These are phyloP conservation scores for Proteles cristata DNA, from an alignment of 2,113 vertebrate species.

Conservation along the genomic window DNA sequence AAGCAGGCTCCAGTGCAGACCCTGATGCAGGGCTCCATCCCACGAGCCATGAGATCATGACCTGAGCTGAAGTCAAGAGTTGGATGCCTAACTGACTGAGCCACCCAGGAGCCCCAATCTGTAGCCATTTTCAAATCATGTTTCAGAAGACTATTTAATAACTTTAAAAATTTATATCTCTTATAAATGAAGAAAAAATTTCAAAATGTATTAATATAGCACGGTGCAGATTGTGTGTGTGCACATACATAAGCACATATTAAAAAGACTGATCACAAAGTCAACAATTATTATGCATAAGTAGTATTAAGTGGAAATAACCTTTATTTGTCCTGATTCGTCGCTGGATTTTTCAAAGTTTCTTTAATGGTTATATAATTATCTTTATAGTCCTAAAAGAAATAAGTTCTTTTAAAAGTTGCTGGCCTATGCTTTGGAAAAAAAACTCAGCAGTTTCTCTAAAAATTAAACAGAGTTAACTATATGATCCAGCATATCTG, in stretches of 20 bases:
- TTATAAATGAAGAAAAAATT: slow-evolving; percentile 6
- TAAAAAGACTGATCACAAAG: not conserved
- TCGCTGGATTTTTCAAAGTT: not conserved
- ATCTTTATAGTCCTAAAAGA: not conserved
- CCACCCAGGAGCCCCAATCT: no score
- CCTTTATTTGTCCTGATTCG: not conserved
- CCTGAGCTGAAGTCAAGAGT: no score
- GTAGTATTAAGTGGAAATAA: not conserved
- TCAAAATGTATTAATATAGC: not conserved
- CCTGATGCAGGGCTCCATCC: no score
- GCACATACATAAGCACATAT: not conserved
- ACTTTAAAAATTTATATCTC: not conserved
- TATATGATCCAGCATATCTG: not conserved
- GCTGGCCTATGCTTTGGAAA: not conserved
- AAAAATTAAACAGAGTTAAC: not conserved
- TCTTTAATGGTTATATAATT: not conserved
- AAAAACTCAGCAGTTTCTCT: not conserved
- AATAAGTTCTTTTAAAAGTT: not conserved
- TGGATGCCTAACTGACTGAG: no score
- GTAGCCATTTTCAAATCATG: not conserved
- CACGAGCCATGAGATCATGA: no score
- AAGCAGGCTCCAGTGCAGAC: no score
- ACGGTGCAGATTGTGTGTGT: not conserved
- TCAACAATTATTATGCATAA: not conserved
- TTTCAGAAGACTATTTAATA: not conserved